A percentile compares a stretch with the other conserved stretches of the same genome.
Evolutionary conservation across 2,797 vertebrate genomes (phyloP).

Genomic region (Mormyrus proboscirostris): DNA sequence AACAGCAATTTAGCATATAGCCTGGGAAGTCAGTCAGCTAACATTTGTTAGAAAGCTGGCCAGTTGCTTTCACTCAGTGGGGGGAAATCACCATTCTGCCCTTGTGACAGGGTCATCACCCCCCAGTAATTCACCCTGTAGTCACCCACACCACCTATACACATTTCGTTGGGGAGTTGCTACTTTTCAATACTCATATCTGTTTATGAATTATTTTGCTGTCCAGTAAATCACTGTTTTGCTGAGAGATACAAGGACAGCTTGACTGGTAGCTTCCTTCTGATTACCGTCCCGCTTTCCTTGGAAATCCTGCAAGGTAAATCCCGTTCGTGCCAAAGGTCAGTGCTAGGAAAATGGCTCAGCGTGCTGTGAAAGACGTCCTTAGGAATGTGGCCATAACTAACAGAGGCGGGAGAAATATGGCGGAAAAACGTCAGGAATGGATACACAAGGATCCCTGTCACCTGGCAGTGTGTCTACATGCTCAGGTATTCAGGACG

Average conservation of each 20-base stretch:
- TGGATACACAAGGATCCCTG: slow-evolving; percentile 33
- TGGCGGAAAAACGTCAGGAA: slow-evolving; percentile 52
- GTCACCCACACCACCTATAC: background rate
- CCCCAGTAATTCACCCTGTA: background rate
- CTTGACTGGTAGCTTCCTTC: background rate
- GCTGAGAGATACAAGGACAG: background rate
- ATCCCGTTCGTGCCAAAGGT: background rate
- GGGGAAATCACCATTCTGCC: background rate
- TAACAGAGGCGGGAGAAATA: slow-evolving; percentile 20
- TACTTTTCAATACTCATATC: background rate
- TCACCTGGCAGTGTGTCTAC: slow-evolving; percentile 42
- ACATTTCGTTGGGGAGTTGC: background rate
- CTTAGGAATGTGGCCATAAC: slow-evolving; percentile 57
- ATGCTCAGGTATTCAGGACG: slow-evolving; percentile 33
- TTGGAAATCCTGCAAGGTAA: background rate
- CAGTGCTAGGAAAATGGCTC: background rate
- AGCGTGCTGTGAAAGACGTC: background rate
- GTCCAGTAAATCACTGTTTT: background rate
- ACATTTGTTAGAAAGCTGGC: background rate
- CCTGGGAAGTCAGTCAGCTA: background rate
- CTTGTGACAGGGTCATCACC: background rate
- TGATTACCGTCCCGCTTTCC: background rate
- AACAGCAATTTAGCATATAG: background rate
- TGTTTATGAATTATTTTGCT: background rate
- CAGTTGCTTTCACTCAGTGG: background rate